Percentiles rank a stretch among this genome's conserved stretches.
Conservation (phyloP, 2,113 vertebrate genomes). For the Oxyruncus cristatus region DNA sequence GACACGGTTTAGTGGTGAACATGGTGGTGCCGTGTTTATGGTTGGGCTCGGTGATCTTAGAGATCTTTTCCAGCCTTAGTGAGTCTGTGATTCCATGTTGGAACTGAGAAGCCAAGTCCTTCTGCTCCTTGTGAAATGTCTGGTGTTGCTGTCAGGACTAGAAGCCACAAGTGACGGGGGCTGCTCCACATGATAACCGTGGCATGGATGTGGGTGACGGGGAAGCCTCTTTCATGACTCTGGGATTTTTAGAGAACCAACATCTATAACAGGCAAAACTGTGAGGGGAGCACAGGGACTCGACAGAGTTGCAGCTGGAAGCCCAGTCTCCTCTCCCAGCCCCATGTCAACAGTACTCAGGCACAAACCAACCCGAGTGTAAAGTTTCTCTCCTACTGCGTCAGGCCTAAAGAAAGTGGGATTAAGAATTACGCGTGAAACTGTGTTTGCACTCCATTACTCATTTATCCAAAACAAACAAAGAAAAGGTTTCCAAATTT, state of each 20-base stretch:
- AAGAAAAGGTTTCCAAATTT: constrained; percentile 5
- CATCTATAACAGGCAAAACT: background rate
- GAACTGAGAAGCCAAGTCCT: background rate
- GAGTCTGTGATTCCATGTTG: background rate
- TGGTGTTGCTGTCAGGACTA: background rate
- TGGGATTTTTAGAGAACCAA: accelerated
- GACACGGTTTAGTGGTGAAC: background rate
- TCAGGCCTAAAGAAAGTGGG: background rate
- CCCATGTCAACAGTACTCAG: background rate
- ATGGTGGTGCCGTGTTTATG: accelerated
- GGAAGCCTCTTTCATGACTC: background rate
- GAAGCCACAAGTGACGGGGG: background rate
- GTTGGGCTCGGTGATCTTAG: background rate
- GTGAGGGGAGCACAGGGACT: background rate
- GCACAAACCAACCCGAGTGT: background rate
- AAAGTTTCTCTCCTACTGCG: background rate
- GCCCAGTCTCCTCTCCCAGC: background rate
- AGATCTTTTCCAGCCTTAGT: background rate
- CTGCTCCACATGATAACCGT: background rate
- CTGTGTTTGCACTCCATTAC: background rate
- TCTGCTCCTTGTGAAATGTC: background rate
- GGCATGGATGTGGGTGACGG: background rate
- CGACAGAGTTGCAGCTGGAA: background rate
- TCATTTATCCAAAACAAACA: constrained; percentile 12
- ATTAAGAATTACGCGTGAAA: background rate